Evolutionary conservation across 37 sponge, comb jelly and placozoan genomes (phyloP), one percentile per base, ranked within the genome.

Genomic region (Cliona cf. orientalis): DNA sequence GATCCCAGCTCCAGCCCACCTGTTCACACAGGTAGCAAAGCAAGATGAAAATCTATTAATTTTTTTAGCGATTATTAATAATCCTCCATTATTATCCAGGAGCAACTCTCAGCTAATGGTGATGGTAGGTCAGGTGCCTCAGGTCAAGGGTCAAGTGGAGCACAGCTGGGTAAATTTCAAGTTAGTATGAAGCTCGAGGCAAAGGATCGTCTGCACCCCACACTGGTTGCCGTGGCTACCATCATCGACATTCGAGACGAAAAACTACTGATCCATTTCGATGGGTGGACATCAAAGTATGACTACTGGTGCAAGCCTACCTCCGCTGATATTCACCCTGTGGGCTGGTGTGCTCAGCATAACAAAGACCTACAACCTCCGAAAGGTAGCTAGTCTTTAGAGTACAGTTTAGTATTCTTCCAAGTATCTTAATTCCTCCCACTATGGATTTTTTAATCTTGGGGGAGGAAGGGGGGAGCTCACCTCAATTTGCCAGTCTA

Each of bases 261-360:
- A 0, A 25, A 82, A 53, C 58, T 95, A 26, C 62, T 85, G 73
- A 95, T 95, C 34, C 90, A 88, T n/a, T 95, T 95, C 74, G 95
- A 95, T 76, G 87, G 95, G 5, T 95, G 92, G 95, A 19, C 38
- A 1, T 33, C 69, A 4, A 26, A 71, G 5, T 89, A 91, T 57
- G 90, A 95, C 90, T 95, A 91, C 79, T 85, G 86, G 86, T 91
- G 92, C 58, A 41, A 62, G 17, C 76, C 80, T 2, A 66, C 63
- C 32, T 82, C 81, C 28, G 42, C 74, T n/a, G 87, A 89, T 69
- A 86, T 93, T 35, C 94, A 93, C 42, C 94, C 94, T 5, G 37
- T 43, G 26, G 83, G 83, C 40, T 93, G 94, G 94, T 72, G 81
- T 25, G 37, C 25, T 2, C 62, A 61, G 55, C 66, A 76, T 62